These are phyloP conservation scores for Chondrosia reniformis DNA, from an alignment of 37 sponge, comb jelly and placozoan species.

Conservation along the genomic window DNA sequence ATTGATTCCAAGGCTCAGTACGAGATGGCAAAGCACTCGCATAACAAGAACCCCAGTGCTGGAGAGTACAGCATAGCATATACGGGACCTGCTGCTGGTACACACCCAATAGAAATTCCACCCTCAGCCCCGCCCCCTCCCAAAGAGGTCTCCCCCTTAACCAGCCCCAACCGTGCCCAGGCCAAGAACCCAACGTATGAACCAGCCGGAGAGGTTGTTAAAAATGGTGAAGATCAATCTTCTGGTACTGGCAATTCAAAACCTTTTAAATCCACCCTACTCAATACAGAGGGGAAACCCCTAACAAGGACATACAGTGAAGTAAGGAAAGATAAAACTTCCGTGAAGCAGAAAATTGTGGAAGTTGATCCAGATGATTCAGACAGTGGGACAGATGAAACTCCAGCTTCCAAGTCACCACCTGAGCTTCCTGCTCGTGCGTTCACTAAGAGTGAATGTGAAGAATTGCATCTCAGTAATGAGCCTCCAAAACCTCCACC, in stretches of 20 bases:
- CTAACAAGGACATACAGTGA: neutral
- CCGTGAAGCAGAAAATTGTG: neutral
- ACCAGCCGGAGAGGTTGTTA: neutral
- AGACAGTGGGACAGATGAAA: neutral
- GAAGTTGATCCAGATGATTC: neutral
- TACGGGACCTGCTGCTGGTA: neutral
- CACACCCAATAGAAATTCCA: neutral
- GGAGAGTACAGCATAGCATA: neutral
- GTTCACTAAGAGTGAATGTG: constrained; percentile 22
- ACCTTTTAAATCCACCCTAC: neutral
- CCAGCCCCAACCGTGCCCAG: neutral
- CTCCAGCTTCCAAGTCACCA: neutral
- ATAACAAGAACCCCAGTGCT: neutral
- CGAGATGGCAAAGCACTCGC: neutral
- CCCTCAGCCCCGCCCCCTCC: neutral
- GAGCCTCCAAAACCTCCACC: neutral
- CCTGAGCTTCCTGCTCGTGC: neutral
- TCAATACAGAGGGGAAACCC: neutral
- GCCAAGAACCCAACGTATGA: constrained; percentile 8
- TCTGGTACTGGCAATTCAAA: neutral
- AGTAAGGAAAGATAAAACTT: neutral
- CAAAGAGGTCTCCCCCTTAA: neutral
- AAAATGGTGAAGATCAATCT: neutral
- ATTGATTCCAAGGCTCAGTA: constrained; percentile 10
- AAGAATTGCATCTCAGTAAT: neutral